These are phyloP conservation scores for Hirudinaria manillensis DNA, from an alignment of 2,888 invertebrate genomes.

Conservation along the genomic window DNA sequence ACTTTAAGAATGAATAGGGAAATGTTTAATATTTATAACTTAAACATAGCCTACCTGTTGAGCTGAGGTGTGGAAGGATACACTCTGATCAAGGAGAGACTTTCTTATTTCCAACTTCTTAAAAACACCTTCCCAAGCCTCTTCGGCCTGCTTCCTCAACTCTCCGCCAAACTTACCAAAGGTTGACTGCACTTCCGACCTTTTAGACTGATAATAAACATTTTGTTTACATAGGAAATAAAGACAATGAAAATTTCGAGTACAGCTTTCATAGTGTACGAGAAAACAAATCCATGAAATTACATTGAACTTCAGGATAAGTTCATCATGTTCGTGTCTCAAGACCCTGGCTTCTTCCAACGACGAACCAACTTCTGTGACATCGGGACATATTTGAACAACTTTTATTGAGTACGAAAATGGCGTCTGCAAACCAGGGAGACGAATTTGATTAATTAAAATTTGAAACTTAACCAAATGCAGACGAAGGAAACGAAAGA, in stretches of 20 bases:
- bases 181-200: conserved; percentile 65
- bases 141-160: conserved; percentile 77
- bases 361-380: conserved; percentile 72
- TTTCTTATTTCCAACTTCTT: conserved; percentile 70
- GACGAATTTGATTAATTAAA: no score
- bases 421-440: conserved; percentile 1
- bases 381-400: conserved; percentile 75
- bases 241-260: not conserved
- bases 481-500: no score
- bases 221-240: not conserved
- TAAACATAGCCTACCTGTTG: conserved; percentile 53
- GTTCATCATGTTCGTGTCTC: conserved; percentile 74
- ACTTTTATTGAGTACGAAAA: conserved; percentile 27
- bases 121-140: conserved; percentile 74
- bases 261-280: not conserved
- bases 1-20: not conserved
- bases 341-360: conserved; percentile 71
- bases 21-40: not conserved
- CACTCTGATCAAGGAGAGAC: conserved; percentile 70
- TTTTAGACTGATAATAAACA: conserved; percentile 50
- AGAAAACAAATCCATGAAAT: conserved; percentile 38
- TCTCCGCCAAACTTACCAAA: conserved; percentile 58
- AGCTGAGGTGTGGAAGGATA: conserved; percentile 65
- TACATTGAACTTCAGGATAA: conserved; percentile 75
- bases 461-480: no score